phyloP scores from a whole-genome alignment of 2,113 vertebrate genomes.

The Cyphomyrus discorhynchus region DNA sequence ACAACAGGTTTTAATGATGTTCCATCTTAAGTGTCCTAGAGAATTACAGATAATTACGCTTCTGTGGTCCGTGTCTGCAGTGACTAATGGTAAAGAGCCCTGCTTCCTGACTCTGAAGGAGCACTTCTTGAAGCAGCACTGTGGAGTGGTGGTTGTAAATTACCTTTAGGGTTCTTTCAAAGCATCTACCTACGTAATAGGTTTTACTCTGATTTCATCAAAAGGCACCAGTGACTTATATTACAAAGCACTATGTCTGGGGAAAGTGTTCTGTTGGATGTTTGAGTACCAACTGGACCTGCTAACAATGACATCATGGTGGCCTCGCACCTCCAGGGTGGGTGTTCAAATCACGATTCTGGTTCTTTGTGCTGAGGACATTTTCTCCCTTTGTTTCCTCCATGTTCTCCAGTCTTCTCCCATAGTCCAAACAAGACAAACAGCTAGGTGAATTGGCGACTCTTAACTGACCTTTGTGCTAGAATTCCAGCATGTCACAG shows the following conservation, averaged over 20 bases:
- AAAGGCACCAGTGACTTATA: neutral
- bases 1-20: constrained; percentile 11
- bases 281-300: neutral
- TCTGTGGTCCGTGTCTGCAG: neutral
- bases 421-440: neutral
- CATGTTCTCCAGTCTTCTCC: neutral
- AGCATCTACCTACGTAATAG: constrained; percentile 2
- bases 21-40: constrained; percentile 3
- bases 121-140: neutral
- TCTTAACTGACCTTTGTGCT: neutral
- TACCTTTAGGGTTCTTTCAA: neutral
- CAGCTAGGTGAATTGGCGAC: neutral
- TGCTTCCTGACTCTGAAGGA: constrained; percentile 6
- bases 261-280: neutral
- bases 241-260: neutral
- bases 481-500: too few relatives aligned
- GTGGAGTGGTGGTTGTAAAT: neutral
- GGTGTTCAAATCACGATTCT: neutral
- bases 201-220: neutral
- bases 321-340: neutral
- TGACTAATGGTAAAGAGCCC: neutral
- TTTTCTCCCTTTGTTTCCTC: neutral
- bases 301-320: neutral
- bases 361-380: neutral
- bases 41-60: constrained; percentile 13